phyloP scores from a whole-genome alignment of 2,113 vertebrate species.

The Trematomus loennbergii region DNA sequence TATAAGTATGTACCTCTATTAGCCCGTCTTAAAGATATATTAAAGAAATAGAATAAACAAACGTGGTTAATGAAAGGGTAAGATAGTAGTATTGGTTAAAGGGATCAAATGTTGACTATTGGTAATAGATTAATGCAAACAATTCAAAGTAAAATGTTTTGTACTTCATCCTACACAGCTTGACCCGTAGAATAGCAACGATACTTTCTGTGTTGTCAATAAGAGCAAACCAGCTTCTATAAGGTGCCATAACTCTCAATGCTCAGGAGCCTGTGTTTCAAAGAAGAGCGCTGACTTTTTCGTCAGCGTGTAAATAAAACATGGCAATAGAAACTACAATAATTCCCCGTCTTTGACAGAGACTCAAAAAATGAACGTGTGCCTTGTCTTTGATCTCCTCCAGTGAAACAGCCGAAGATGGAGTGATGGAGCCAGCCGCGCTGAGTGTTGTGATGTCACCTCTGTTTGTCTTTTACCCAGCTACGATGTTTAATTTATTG shows the following conservation, averaged over 20 bases:
- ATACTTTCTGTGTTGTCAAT: too few relatives aligned
- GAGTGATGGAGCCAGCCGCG: neutral
- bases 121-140: neutral
- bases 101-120: neutral
- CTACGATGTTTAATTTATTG: constrained; percentile 46
- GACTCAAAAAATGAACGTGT: constrained; percentile 25
- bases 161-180: too few relatives aligned
- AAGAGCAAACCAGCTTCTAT: neutral
- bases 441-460: neutral
- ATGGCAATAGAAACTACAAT: constrained; percentile 21
- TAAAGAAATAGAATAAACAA: too few relatives aligned
- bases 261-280: neutral
- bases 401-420: constrained; percentile 23
- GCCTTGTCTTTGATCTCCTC: constrained; percentile 45
- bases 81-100: neutral
- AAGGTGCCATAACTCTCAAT: neutral
- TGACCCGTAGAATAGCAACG: too few relatives aligned
- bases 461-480: constrained; percentile 19
- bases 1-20: neutral
- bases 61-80: too few relatives aligned
- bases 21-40: too few relatives aligned
- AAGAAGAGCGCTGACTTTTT: constrained; percentile 15
- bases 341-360: constrained; percentile 12
- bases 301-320: constrained; percentile 20
- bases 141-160: too few relatives aligned